Evolutionary conservation across 2,797 vertebrate genomes (phyloP), one percentile per base, ranked within the genome.

Genomic region (Schizothorax lantsangensis): DNA sequence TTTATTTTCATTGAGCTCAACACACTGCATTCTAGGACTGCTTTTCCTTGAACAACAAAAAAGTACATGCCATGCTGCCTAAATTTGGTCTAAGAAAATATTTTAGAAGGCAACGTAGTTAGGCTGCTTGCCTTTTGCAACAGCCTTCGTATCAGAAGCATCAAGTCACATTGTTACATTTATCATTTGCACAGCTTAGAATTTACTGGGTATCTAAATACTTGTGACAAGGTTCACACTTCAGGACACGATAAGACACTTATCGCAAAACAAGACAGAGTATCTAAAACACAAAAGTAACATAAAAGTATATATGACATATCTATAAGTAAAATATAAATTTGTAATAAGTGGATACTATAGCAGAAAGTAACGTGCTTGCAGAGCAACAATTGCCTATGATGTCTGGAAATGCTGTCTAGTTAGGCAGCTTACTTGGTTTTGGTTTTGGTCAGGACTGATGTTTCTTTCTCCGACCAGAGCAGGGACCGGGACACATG

Each of bases 401-500:
- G 19, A 66, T 10, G 43, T 47, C 43, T 81, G 23, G 43, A 81
- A 45, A 81, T 52, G 21, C 19, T 47, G 79, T 52, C 79, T 66
- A 47, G 62, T 47, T 81, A 33, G 43, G 26, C 15, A 80, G 40
- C 5, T 23, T 15, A 66, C 62, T 66, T 64, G 62, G 43, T 45
- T 81, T 64, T 26, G 78, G 59, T 10, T 80, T 81, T 68, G 26
- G 40, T 81, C 79, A 68, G 40, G 3, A 8, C 26, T 84, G 11
- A 30, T 73, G 75, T 38, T 57, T 82, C 30, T 75, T 45, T 69
- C 89, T 88, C 83, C 77, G 40, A 79, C 84, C 23, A 47, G 89
- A 89, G 64, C 89, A 89, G 89, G 87, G 92, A 93, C 90, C 90
- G 87, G 88, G 96, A 97, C 97, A 98, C 97, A 96, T 97, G 97